Evolutionary conservation across 2,888 invertebrate genomes (phyloP).

Genomic region (Hirtodrosophila duncani): DNA sequence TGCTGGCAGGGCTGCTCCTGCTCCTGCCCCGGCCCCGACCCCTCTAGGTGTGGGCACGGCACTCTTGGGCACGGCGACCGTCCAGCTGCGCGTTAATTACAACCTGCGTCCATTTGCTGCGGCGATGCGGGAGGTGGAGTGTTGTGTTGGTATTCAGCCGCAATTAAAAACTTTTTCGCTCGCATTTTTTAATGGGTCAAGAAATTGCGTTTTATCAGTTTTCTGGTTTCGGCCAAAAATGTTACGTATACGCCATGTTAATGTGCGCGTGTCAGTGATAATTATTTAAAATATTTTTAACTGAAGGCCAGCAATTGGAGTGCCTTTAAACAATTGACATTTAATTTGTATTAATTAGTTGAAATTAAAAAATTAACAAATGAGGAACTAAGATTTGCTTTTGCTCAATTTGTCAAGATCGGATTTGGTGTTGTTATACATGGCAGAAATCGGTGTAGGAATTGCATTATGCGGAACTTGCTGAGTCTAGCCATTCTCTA

Average conservation of each 20-base stretch:
- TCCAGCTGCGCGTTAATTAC: slow-evolving; percentile 56
- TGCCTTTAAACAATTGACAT: no score
- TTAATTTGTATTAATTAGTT: no score
- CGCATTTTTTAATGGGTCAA: slow-evolving; percentile 11
- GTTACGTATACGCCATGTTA: slow-evolving; percentile 24
- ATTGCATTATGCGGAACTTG: no score
- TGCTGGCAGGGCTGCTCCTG: slow-evolving; percentile 13
- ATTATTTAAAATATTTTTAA: no score
- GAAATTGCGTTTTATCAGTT: slow-evolving; percentile 23
- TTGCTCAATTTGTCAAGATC: no score
- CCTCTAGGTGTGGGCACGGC: not conserved
- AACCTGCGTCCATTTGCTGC: slow-evolving; percentile 41
- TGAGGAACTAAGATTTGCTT: no score
- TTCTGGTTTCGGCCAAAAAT: slow-evolving; percentile 10
- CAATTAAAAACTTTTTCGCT: slow-evolving; percentile 55
- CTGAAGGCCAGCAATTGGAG: no score
- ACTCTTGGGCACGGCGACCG: slow-evolving; percentile 4
- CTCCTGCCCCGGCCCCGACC: not conserved
- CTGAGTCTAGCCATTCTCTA: no score
- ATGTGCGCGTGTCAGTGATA: no score
- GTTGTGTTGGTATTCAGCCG: slow-evolving; percentile 18
- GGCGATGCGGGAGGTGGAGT: not conserved
- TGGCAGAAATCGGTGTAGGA: no score
- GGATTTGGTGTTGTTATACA: no score
- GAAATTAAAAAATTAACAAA: no score